Evolutionary conservation across 2,797 vertebrate genomes (phyloP).

Genomic region (Erpetoichthys calabaricus): DNA sequence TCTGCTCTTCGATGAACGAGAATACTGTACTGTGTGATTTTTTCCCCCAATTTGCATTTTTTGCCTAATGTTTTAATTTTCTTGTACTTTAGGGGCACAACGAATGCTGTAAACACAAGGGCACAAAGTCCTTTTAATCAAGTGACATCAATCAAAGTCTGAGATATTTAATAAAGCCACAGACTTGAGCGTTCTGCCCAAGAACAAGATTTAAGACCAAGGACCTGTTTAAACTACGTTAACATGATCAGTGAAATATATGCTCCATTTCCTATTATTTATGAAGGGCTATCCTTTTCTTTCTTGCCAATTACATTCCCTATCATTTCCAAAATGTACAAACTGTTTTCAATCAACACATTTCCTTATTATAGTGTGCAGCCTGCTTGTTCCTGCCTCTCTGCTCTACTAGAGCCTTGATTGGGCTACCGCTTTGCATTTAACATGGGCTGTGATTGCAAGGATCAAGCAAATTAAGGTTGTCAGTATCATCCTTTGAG

Average conservation of each 20-base stretch:
- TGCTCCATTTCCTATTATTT: constrained; percentile 97
- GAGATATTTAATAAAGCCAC: constrained; percentile 37
- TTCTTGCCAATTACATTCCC: constrained; percentile 97
- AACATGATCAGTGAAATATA: constrained; percentile 75
- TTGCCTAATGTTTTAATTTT: background rate
- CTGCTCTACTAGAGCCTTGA: constrained; percentile 77
- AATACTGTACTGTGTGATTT: too few species aligned
- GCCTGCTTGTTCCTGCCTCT: constrained; percentile 76
- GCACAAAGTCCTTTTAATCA: constrained; percentile 61
- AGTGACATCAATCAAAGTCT: constrained; percentile 68
- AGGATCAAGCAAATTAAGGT: constrained; percentile 96
- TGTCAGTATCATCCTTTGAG: constrained; percentile 80
- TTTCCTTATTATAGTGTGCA: constrained; percentile 82
- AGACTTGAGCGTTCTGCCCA: constrained; percentile 13
- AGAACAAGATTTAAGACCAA: constrained; percentile 46
- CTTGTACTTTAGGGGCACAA: background rate
- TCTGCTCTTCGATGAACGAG: too few species aligned
- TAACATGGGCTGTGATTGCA: constrained; percentile 93
- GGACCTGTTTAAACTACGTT: constrained; percentile 56
- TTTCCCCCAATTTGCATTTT: too few species aligned
- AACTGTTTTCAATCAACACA: constrained; percentile 99
- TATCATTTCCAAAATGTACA: constrained; percentile 99
- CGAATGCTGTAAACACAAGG: background rate
- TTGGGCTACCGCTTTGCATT: constrained; percentile 94
- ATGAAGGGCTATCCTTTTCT: constrained; percentile 95